Evolutionary conservation across 2,113 vertebrate species (phyloP).

Genomic region (Cryptotis parvus): DNA sequence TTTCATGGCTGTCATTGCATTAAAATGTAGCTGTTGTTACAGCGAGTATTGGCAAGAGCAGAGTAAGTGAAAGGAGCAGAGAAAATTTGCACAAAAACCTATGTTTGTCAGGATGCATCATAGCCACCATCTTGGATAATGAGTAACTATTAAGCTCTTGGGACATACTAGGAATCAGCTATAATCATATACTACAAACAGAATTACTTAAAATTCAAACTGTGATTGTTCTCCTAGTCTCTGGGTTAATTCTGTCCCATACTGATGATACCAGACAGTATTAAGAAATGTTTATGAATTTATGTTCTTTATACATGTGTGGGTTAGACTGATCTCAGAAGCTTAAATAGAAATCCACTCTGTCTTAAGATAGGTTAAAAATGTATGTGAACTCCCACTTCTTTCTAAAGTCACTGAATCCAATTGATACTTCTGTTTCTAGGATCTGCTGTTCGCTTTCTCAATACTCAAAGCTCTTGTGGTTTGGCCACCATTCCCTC

Average conservation of each 20-base stretch:
- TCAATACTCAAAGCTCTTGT: background rate
- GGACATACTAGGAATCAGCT: background rate
- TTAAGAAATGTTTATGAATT: background rate
- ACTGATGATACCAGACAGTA: background rate
- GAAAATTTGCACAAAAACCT: background rate
- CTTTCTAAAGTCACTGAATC: slow-evolving; percentile 32
- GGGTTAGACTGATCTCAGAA: background rate
- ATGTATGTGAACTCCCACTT: background rate
- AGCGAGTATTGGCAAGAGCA: background rate
- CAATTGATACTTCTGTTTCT: background rate
- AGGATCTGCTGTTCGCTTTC: background rate
- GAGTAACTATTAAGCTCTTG: slow-evolving; percentile 6
- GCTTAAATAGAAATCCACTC: background rate
- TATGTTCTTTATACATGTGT: background rate
- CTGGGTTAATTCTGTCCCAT: too few species aligned
- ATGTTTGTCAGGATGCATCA: background rate
- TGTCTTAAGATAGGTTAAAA: background rate
- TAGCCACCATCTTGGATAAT: background rate
- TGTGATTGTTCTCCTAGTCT: background rate
- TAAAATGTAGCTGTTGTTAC: slow-evolving; percentile 50
- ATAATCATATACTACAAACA: background rate
- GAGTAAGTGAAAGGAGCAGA: background rate
- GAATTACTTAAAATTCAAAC: slow-evolving; percentile 33
- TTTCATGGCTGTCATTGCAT: slow-evolving; percentile 69
- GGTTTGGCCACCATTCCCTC: background rate